A percentile compares a stretch with the other conserved stretches of the same genome.
Evolutionary conservation across 1,140 invertebrate species (phyloP).

Genomic region (Atta colombica): DNA sequence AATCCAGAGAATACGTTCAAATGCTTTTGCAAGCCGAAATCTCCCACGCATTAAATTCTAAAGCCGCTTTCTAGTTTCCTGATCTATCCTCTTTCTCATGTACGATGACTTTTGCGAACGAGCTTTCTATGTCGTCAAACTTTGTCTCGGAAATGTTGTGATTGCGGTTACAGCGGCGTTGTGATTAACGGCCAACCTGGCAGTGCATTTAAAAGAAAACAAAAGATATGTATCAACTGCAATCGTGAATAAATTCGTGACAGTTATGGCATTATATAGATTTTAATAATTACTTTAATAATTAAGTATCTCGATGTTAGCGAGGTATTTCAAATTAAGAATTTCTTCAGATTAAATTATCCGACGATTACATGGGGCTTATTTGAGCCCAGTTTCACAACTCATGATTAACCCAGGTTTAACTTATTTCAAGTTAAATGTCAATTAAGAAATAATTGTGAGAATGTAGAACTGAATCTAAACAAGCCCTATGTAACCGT

Average conservation of each 20-base stretch:
- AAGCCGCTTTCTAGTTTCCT: constrained; percentile 77
- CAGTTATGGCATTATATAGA: constrained; percentile 4
- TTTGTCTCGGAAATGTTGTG: constrained; percentile 61
- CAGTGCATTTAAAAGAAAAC: not conserved
- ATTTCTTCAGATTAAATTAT: no score
- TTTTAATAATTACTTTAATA: constrained; percentile 15
- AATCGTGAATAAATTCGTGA: constrained; percentile 16
- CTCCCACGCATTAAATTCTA: constrained; percentile 78
- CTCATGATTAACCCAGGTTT: no score
- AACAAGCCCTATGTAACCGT: no score
- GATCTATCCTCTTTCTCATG: constrained; percentile 46
- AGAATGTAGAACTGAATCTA: no score
- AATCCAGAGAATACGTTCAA: constrained; percentile 72
- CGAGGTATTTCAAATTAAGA: constrained; percentile 15
- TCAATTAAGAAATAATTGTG: no score
- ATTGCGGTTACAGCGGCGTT: constrained; percentile 37
- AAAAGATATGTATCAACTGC: not conserved
- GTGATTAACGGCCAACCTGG: not conserved
- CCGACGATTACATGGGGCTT: no score
- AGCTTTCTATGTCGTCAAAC: constrained; percentile 57
- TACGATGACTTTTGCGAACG: constrained; percentile 50
- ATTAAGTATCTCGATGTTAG: constrained; percentile 43
- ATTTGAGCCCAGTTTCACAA: no score
- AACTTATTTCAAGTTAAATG: no score
- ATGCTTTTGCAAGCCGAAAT: constrained; percentile 71